phyloP scores from a whole-genome alignment of 2,113 vertebrate genomes.

The Zapus hudsonius region DNA sequence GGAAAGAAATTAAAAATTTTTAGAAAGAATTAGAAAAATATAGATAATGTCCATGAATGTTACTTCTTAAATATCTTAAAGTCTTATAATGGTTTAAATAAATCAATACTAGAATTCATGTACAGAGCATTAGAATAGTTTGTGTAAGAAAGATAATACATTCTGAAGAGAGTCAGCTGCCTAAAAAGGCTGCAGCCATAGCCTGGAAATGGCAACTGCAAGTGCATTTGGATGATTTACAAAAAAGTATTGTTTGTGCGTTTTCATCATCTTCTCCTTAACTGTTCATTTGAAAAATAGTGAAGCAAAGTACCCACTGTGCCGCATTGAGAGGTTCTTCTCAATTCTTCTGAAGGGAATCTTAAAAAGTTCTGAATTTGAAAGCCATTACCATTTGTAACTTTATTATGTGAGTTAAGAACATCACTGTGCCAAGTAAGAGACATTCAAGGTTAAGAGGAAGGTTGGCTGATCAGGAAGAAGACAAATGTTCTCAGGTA shows the following conservation, averaged over 20 bases:
- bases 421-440: background rate
- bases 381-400: background rate
- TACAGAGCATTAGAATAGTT: background rate
- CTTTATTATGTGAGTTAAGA: background rate
- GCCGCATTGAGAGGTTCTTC: background rate
- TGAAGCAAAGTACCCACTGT: background rate
- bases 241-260: background rate
- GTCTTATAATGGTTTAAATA: background rate
- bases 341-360: background rate
- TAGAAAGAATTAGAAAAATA: background rate
- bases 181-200: background rate
- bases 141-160: background rate
- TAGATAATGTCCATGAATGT: background rate
- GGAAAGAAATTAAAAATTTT: background rate
- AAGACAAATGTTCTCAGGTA: background rate
- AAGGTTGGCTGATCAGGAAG: background rate
- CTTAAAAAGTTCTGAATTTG: background rate
- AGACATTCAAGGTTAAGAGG: background rate
- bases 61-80: background rate
- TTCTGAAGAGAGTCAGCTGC: background rate
- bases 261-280: background rate
- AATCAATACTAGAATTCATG: background rate
- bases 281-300: background rate
- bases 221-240: background rate
- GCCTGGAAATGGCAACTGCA: background rate